These are phyloP conservation scores for Sinopyrophorus schimmeli DNA, from an alignment of 2,888 invertebrate species.

Conservation along the genomic window DNA sequence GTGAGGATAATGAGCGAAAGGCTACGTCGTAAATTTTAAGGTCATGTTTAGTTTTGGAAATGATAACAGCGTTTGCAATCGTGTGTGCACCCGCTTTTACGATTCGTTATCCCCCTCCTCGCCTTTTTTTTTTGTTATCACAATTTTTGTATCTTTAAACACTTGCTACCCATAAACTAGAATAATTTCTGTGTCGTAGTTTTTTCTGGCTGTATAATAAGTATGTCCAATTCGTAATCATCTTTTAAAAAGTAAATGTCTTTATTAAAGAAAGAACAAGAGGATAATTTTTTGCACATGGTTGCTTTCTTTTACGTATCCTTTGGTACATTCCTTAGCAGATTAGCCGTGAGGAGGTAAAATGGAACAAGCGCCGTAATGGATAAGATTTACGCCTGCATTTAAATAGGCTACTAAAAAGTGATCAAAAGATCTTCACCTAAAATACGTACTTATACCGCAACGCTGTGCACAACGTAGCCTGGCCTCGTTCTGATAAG, in stretches of 20 bases:
- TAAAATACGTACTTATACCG: conserved; percentile 46
- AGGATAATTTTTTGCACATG: conserved; percentile 8
- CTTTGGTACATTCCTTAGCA: background rate
- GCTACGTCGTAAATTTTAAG: conserved; percentile 11
- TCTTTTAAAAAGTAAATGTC: no score
- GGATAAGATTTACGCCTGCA: conserved; percentile 1
- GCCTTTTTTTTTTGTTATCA: no score
- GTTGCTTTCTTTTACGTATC: background rate
- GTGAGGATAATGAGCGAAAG: conserved; percentile 33
- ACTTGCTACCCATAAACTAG: no score
- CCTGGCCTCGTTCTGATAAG: conserved; percentile 44
- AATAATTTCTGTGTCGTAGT: no score
- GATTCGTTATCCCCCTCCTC: no score
- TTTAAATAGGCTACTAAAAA: background rate
- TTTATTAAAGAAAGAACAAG: no score
- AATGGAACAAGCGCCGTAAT: conserved; percentile 4
- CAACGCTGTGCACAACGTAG: conserved; percentile 47
- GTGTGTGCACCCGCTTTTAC: no score
- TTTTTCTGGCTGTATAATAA: no score
- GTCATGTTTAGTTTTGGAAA: no score
- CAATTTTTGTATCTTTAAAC: no score
- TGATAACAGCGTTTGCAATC: no score
- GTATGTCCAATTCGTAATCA: no score
- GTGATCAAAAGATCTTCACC: background rate
- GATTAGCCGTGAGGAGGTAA: background rate